phyloP scores from a whole-genome alignment of 2,888 invertebrate species.

The Mimumesa dahlbomi region DNA sequence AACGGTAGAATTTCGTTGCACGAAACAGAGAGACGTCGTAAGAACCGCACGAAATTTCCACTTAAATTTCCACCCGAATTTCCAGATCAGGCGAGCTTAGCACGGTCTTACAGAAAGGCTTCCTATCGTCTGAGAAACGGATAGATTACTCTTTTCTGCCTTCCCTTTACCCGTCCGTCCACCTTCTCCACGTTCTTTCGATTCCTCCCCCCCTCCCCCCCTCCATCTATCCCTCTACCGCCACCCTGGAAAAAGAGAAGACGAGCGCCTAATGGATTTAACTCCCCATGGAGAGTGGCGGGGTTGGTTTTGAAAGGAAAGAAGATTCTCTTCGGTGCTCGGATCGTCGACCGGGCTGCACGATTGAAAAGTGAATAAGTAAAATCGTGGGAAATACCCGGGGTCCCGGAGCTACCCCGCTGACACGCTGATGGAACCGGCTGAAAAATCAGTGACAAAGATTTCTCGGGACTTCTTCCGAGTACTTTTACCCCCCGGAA shows the following conservation, averaged over 20 bases:
- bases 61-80: constrained; percentile 13
- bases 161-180: background rate
- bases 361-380: constrained; percentile 61
- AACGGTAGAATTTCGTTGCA: no score
- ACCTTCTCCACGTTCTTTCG: constrained; percentile 14
- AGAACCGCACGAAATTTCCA: background rate
- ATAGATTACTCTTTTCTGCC: constrained; percentile 26
- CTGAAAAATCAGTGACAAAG: background rate
- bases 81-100: background rate
- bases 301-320: constrained; percentile 57
- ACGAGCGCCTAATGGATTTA: constrained; percentile 63
- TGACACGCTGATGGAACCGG: constrained; percentile 13
- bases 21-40: no score
- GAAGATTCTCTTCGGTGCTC: constrained; percentile 48
- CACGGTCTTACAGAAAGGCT: constrained; percentile 8
- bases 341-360: constrained; percentile 17
- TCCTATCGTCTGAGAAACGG: constrained; percentile 6
- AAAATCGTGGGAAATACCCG: constrained; percentile 54
- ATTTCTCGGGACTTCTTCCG: no score
- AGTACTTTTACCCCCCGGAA: no score
- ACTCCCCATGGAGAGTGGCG: constrained; percentile 53
- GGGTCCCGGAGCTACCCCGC: constrained; percentile 21
- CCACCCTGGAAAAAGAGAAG: constrained; percentile 39
- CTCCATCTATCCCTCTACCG: constrained; percentile 11
- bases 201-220: constrained; percentile 17